Evolutionary conservation across 2,113 vertebrate species (phyloP), one percentile per base, ranked within the genome.

Genomic region (Aldabrachelys gigantea): DNA sequence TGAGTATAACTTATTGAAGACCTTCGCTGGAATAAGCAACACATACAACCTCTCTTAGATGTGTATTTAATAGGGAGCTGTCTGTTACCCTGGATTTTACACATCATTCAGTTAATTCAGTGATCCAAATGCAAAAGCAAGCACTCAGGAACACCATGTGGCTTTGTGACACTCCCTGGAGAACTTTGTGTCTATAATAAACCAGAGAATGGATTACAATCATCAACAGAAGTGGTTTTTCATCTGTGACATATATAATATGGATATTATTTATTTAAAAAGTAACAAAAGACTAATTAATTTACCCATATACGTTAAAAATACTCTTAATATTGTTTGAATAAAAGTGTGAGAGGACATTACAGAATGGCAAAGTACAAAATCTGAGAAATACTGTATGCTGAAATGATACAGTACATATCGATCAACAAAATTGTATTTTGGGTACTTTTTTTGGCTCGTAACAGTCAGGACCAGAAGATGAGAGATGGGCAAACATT

Each of bases 31-130:
- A 91, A 96, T 90, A 93, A 96, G 89, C 88, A 93, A 83, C 81
- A 89, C 89, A 2, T 62, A 83, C 87, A 95, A 94, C 96, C 95
- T 96, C 81, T 94, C 95, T 98, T 50, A 96, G 95, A 97, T 96
- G 96, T 94, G 95, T 97, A 97, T 98, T 98, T 97, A 95, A 94
- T 91, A 91, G 97, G 97, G 97, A 98, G 93, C 97, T 98, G 97
- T 97, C 97, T 97, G 97, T 94, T 98, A 96, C 96, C 96, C 92
- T 96, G 93, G 96, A 98, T 98, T 98, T 98, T 97, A 97, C 97
- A 98, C 96, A 96, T 97, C 95, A 85, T 97, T 98, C 98, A 97
- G 97, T 95, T 97, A 97, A 98, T 96, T 98, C 97, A 98, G 98
- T 96, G 85, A 98, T 98, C 97, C 97, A 95, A 97, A 98, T 98